Base-by-base conservation (phyloP, 1,140 invertebrate species). In the Carcinoscorpius rotundicauda region DNA sequence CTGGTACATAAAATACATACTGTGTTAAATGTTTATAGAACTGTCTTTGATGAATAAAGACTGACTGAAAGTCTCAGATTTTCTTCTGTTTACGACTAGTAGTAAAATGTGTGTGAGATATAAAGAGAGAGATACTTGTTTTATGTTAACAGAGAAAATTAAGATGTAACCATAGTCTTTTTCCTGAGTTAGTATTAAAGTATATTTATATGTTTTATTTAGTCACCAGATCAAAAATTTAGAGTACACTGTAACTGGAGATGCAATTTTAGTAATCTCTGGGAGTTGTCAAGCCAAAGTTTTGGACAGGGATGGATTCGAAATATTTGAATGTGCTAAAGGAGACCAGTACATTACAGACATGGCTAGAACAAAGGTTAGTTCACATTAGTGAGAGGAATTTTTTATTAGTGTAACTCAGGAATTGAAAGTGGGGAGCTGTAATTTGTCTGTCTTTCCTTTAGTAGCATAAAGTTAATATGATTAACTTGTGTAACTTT, bases 281-380 rank as follows among this genome's bases (percentile, higher is more conserved):
- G 95, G 93, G 0, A 87, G 89, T 63, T 76, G 79, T 4, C 82
- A 83, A 69, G 93, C 96, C 0, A 98, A 98, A 78, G 85, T 99
- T 0, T 76, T 98, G 4, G 96, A 98, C 75, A 80, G 96, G 63
- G 96, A 99, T 78, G 97, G 97, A 3, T 93, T 93, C 73, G 94
- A 98, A 76, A 85, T 93, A 66, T 82, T 93, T 10, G 95, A 99
- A 78, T 98, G 94, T 71, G 87, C 93, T 0, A 96, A 97, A 78
- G 83, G 76, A 6, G 95, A 98, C 78, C 94, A 96, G 77, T 99
- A 98, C 74, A 87, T 99, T 52, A 85, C 87, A 3, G 96, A 99
- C 77, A 92, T 94, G 86, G 85, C 88, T 0, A 83, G 84, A 69
- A 99, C 96, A 0, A 97, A 97, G 79, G 77, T 78, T 68, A 59